Percentiles rank a stretch among this genome's conserved stretches.
Conservation (phyloP, 2,888 invertebrate species). For the Chromoteleia sp. region DNA sequence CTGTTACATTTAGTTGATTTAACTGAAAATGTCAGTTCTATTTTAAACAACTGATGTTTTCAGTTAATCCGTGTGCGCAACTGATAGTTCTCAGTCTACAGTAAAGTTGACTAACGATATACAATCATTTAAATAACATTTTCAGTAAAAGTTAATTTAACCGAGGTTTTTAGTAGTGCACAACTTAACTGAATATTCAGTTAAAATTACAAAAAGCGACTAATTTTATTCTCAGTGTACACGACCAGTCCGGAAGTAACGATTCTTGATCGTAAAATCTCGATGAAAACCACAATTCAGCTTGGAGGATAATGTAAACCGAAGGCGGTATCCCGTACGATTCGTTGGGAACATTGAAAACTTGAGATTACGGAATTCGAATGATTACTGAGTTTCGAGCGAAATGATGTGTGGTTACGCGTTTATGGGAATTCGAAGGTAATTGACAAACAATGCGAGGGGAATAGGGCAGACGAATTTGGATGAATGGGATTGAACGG, state of each 20-base stretch:
- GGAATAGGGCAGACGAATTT: too few relatives aligned
- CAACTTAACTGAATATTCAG: too few relatives aligned
- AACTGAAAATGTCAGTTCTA: too few relatives aligned
- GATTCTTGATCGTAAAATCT: constrained; percentile 30
- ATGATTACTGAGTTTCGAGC: constrained; percentile 61
- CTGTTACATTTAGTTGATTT: too few relatives aligned
- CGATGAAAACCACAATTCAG: constrained; percentile 58
- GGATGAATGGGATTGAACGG: background rate
- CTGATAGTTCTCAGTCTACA: too few relatives aligned
- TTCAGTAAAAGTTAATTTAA: too few relatives aligned
- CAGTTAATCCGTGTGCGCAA: too few relatives aligned
- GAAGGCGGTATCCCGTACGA: constrained; percentile 40
- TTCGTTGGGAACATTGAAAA: constrained; percentile 65
- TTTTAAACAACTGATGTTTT: too few relatives aligned
- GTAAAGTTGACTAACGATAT: too few relatives aligned
- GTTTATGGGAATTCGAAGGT: constrained; percentile 59
- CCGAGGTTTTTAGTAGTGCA: too few relatives aligned
- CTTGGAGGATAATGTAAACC: constrained; percentile 43
- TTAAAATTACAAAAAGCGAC: background rate
- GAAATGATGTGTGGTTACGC: constrained; percentile 64
- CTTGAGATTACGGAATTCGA: constrained; percentile 60
- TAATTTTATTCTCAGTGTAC: too few relatives aligned
- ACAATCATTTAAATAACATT: too few relatives aligned
- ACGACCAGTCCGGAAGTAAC: constrained; percentile 50
- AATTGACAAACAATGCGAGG: constrained; percentile 51